phyloP scores from a whole-genome alignment of 2,797 vertebrate genomes.

The Glossophaga mutica region DNA sequence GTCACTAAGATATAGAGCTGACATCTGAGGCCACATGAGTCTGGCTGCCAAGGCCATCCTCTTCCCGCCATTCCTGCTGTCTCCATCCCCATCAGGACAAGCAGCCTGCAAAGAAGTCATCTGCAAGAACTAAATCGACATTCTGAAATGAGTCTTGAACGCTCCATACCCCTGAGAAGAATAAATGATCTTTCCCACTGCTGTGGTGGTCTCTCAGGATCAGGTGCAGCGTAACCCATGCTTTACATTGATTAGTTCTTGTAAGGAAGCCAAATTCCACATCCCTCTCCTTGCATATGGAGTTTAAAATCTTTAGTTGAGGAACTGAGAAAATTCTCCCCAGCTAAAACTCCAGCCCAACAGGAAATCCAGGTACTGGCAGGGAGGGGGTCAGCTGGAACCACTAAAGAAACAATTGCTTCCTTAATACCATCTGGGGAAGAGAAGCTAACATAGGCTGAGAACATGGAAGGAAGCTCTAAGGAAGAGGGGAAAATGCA shows the following conservation, averaged over 20 bases:
- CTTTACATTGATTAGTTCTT: slow-evolving; percentile 60
- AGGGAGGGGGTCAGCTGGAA: slow-evolving; percentile 59
- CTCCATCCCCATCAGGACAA: neutral
- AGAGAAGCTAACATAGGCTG: neutral
- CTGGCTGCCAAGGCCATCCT: neutral
- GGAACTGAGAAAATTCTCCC: slow-evolving; percentile 58
- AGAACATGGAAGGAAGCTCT: slow-evolving; percentile 52
- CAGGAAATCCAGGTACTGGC: slow-evolving; percentile 70
- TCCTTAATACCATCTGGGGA: slow-evolving; percentile 55
- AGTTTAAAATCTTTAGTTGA: slow-evolving; percentile 47
- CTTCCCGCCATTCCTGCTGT: neutral
- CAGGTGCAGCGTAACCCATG: slow-evolving; percentile 26
- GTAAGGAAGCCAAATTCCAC: slow-evolving; percentile 66
- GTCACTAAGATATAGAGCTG: neutral
- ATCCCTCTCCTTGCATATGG: slow-evolving; percentile 30
- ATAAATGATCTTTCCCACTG: neutral
- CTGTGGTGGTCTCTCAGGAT: neutral
- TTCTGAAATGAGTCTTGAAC: neutral
- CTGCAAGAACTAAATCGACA: slow-evolving; percentile 44
- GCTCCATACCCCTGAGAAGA: neutral
- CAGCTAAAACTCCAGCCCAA: slow-evolving; percentile 28
- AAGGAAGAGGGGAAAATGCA: slow-evolving; percentile 5
- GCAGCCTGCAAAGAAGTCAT: neutral
- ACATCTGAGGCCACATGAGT: neutral
- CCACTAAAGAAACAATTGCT: slow-evolving; percentile 60